Conservation (phyloP, 2,113 vertebrate genomes). For the Haplotaxodon microlepis region DNA sequence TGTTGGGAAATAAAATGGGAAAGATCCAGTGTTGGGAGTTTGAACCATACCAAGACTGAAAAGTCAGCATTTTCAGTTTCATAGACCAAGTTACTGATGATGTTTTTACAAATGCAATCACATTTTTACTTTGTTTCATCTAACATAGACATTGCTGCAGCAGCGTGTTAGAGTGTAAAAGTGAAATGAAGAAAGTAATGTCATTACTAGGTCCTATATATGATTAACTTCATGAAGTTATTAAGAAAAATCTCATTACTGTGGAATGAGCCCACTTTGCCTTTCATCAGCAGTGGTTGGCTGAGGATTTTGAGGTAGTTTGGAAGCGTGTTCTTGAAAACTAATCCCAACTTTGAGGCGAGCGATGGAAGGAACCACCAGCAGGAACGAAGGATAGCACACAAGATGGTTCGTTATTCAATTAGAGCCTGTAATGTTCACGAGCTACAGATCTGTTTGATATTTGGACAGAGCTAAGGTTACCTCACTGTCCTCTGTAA, state of each 20-base stretch:
- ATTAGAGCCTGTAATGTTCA: not conserved
- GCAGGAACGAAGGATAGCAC: not conserved
- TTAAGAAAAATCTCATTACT: not conserved
- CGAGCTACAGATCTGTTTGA: not conserved
- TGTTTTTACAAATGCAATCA: not conserved
- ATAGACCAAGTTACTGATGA: not conserved
- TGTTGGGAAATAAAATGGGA: not conserved
- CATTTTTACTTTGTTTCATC: not conserved
- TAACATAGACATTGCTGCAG: not conserved
- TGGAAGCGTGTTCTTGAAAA: not conserved
- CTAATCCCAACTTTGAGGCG: no score
- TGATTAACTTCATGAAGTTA: not conserved
- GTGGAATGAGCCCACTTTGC: not conserved
- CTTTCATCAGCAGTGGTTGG: not conserved
- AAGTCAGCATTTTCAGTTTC: not conserved
- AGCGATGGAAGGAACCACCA: not conserved
- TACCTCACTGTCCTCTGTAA: not conserved
- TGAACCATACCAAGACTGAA: not conserved
- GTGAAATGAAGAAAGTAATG: not conserved
- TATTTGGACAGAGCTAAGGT: not conserved
- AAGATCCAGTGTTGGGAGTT: not conserved
- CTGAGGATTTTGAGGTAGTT: not conserved
- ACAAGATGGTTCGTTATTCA: not conserved
- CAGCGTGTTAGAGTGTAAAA: not conserved
- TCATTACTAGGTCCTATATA: not conserved